Conservation (phyloP, 2,888 invertebrate species). For the Synergus japonicus region DNA sequence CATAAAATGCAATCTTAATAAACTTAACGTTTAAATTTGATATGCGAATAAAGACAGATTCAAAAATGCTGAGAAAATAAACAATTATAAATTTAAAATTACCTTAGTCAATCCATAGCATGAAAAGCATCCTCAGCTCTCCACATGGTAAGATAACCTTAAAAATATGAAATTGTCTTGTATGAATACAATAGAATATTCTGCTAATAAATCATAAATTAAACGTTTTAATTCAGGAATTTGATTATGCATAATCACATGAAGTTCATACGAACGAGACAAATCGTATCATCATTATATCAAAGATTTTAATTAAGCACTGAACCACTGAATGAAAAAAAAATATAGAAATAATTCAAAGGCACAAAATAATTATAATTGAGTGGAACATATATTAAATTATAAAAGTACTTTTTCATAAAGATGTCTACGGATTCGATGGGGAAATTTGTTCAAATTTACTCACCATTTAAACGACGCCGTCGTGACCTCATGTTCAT, state of each 20-base stretch:
- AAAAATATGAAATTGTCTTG: neutral
- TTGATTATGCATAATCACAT: neutral
- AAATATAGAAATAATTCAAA: neutral
- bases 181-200: neutral
- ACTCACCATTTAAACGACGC: slow-evolving; percentile 1
- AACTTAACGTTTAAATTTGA: too few relatives aligned
- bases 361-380: neutral
- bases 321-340: neutral
- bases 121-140: neutral
- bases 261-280: slow-evolving; percentile 40
- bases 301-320: neutral
- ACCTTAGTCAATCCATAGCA: neutral
- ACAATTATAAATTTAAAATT: neutral
- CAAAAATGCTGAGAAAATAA: too few relatives aligned
- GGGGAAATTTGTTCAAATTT: neutral
- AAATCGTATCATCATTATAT: neutral
- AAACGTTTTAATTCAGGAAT: neutral
- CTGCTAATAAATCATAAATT: neutral
- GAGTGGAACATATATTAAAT: neutral
- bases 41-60: too few relatives aligned
- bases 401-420: neutral
- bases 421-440: neutral
- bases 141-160: neutral
- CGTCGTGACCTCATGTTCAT: neutral
- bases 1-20: too few relatives aligned